Evolutionary conservation across 2,113 vertebrate species (phyloP), one percentile per base, ranked within the genome.

Genomic region (Oncorhynchus gorbuscha): DNA sequence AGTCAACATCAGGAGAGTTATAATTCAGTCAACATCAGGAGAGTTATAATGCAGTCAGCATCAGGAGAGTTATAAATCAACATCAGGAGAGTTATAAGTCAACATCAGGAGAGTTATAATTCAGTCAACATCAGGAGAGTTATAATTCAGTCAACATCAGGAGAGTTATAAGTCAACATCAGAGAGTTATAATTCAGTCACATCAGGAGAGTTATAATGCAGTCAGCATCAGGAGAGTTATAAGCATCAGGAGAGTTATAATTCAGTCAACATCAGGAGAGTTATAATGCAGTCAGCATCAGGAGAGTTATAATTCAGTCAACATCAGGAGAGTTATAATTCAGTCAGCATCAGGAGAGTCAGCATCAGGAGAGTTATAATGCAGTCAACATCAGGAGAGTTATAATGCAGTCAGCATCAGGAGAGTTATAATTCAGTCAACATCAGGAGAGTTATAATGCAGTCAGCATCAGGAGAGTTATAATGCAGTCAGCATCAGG

Each of bases 381-480:
- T 24, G 1, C 24, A 24, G 24, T 24, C 32, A 35, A 0, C 8
- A 45, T 45, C 39, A 45, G 7, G 7, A 11, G 39, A 45, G 39
- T 45, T 12, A 45, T 45, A 45, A 45, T 3, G 9, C 81, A 66
- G 66, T 74, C 24, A 16, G 1, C 71, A 39, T 49, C 72, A 81
- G 70, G 24, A 24, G 24, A 24, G 24, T 24, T 24, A 24, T 24
- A 24, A 24, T 24, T 1, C 24, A 24, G 24, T 24, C 32, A 35
- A 0, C 8, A 45, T 45, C 39, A 45, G 7, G 7, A 45, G 39
- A 45, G 39, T 45, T 12, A 45, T 45, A 45, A 45, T 3, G 2
- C 81, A 66, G 66, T 74, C 24, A 16, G 1, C 71, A 39, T 49
- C 72, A 81, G 70, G 24, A 24, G 24, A 24, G 24, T 24, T 24